A percentile compares a stretch with the other conserved stretches of the same genome.
Evolutionary conservation across 2,113 vertebrate genomes (phyloP).

Genomic region (Rhinoptilus africanus): DNA sequence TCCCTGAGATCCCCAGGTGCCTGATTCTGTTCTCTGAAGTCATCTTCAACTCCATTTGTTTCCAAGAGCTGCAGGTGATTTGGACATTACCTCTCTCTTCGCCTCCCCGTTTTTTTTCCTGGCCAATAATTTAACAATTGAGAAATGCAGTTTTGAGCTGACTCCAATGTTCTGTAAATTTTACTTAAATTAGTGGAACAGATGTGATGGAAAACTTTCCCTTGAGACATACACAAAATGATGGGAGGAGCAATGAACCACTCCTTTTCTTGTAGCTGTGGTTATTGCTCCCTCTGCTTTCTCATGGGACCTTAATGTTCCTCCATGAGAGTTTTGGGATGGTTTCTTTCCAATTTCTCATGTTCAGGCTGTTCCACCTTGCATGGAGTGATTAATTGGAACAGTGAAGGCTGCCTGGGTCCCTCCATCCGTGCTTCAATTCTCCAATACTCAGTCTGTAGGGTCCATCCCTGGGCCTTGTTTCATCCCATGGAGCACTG

Average conservation of each 20-base stretch:
- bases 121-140: neutral
- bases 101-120: neutral
- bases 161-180: neutral
- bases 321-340: neutral
- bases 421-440: neutral
- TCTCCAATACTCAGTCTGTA: neutral
- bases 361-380: neutral
- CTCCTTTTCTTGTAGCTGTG: neutral
- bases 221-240: neutral
- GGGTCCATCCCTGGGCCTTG: accelerated
- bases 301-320: neutral
- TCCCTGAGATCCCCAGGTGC: neutral
- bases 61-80: neutral
- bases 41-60: neutral
- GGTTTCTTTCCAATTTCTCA: neutral
- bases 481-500: neutral
- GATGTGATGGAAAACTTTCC: neutral
- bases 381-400: neutral
- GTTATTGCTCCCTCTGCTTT: neutral
- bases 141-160: neutral
- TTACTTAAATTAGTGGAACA: neutral
- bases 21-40: neutral
- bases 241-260: neutral
- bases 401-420: neutral
- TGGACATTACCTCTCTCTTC: neutral